Evolutionary conservation across 2,113 vertebrate species (phyloP), one percentile per base, ranked within the genome.

Genomic region (Pardalotus punctatus): DNA sequence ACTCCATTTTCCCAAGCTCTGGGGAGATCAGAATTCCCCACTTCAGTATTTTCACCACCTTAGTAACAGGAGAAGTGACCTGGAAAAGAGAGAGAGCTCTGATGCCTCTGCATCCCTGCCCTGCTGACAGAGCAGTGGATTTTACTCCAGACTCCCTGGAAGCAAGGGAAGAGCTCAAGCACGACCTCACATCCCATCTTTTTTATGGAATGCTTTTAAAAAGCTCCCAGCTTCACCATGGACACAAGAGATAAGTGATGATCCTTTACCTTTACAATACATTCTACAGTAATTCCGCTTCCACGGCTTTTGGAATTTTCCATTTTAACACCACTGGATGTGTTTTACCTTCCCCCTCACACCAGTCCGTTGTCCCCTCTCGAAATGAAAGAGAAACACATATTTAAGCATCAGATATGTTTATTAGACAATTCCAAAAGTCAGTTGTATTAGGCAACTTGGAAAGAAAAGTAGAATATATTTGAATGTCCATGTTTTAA

Each of bases 361-460:
- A 48, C 4, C 12, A 10, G 2, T 2, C 12, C 53, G 3, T 27
- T 60, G 53, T 28, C 43, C 43, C 19, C 53, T 20, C 81, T 86
- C 29, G 15, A 56, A 62, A 84, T 56, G 54, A 24, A 64, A 90
- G 51, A 47, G 81, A 88, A 57, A 91, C 91, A 86, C 80, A 42
- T 3, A 54, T 8, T 66, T 29, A 29, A 94, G 80, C 72, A 78
- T 89, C 80, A 58, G 70, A 19, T 76, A 45, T 4, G 15, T 92
- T 96, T 95, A 97, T 91, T 97, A 94, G 82, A 76, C 76, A 96
- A 50, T 17, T 78, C 54, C 24, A 81, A 57, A 83, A 72, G 92
- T 93, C 92, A 89, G 69, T 79, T 97, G 96, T 66, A 96, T 94
- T 94, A 94, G 73, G 85, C 64, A 93, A 60, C 33, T 74, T 3